A percentile compares a stretch with the other conserved stretches of the same genome.
Evolutionary conservation across 2,797 vertebrate genomes (phyloP).

Genomic region (Leuciscus waleckii): DNA sequence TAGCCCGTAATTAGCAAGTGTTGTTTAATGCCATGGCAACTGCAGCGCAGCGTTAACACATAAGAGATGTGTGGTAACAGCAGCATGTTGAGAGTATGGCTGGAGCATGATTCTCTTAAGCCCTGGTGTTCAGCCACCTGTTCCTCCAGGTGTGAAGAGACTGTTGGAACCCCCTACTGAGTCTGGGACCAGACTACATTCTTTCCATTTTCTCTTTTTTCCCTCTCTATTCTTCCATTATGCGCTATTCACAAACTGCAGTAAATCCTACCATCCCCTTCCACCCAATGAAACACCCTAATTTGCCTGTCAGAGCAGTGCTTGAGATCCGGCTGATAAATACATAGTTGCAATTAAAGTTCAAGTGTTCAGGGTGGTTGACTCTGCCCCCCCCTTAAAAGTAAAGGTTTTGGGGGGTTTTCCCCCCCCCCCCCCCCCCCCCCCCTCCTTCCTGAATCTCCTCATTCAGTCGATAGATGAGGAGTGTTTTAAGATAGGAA

Average conservation of each 20-base stretch:
- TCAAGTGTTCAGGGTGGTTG: conserved; percentile 62
- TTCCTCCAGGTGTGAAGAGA: conserved; percentile 56
- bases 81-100: conserved; percentile 21
- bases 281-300: conserved; percentile 61
- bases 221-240: background rate
- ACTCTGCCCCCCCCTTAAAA: conserved; percentile 50
- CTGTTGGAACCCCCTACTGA: background rate
- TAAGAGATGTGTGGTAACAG: conserved; percentile 16
- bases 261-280: conserved; percentile 27
- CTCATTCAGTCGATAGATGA: conserved; percentile 51
- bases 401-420: no score
- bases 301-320: conserved; percentile 69
- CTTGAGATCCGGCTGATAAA: conserved; percentile 64
- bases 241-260: background rate
- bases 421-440: conserved; percentile 54
- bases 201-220: conserved; percentile 30
- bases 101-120: conserved; percentile 10
- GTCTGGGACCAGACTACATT: conserved; percentile 29
- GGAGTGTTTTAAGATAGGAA: conserved; percentile 54
- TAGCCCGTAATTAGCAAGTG: conserved; percentile 43
- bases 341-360: conserved; percentile 71
- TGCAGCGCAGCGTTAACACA: conserved; percentile 17
- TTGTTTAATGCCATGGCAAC: conserved; percentile 54
- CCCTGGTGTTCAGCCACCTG: conserved; percentile 53
- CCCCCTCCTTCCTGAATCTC: conserved; percentile 53